Evolutionary conservation across 2,113 vertebrate genomes (phyloP).

Genomic region (Carassius carassius): DNA sequence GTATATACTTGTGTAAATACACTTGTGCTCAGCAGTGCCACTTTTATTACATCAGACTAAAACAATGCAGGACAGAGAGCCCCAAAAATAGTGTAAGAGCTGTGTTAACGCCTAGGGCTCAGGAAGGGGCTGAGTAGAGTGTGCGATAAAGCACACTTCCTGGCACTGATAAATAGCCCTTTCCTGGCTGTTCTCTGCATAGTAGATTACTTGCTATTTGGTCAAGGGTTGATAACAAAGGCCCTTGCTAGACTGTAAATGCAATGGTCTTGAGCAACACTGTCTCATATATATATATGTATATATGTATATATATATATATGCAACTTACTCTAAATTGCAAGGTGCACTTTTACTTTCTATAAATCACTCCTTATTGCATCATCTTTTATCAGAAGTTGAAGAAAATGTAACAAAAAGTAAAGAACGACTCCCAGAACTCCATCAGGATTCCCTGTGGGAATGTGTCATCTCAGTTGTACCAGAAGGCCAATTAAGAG

Average conservation of each 20-base stretch:
- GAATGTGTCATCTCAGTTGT: neutral
- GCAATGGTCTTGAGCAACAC: neutral
- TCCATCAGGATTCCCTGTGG: neutral
- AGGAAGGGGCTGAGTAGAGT: slow-evolving; percentile 9
- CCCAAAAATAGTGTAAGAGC: slow-evolving; percentile 19
- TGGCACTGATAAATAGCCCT: slow-evolving; percentile 30
- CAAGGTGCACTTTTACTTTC: neutral
- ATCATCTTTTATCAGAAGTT: slow-evolving; percentile 3
- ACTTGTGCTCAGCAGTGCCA: neutral
- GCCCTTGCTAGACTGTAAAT: slow-evolving; percentile 11
- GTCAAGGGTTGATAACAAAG: slow-evolving; percentile 24
- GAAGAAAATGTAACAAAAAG: neutral
- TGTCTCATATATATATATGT: neutral
- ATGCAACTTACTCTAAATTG: neutral
- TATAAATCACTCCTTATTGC: neutral
- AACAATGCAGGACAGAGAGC: slow-evolving; percentile 2
- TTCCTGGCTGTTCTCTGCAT: slow-evolving; percentile 16
- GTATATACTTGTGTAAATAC: neutral
- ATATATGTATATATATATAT: too few relatives aligned
- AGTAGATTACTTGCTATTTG: slow-evolving; percentile 24
- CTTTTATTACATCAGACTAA: neutral
- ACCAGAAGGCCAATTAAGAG: slow-evolving; percentile 30
- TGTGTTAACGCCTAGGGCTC: neutral
- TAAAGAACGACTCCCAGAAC: neutral
- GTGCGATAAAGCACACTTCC: slow-evolving; percentile 29